A percentile compares a stretch with the other conserved stretches of the same genome.
Evolutionary conservation across 1,140 invertebrate species (phyloP).

Genomic region (Probaryconus sp.): DNA sequence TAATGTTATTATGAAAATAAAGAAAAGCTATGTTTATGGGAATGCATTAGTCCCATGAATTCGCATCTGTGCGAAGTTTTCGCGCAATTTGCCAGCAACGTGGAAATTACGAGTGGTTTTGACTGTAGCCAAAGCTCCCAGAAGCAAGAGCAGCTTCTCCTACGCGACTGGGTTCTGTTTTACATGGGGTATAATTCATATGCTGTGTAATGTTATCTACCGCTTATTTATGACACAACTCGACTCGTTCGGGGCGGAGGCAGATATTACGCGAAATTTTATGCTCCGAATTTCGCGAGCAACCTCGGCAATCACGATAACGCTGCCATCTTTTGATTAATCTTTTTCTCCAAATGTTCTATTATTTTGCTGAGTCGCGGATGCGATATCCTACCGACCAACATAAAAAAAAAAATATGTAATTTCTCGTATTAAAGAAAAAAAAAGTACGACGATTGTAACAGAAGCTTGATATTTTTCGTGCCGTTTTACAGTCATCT

Average conservation of each 20-base stretch:
- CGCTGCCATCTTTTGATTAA: conserved; percentile 50
- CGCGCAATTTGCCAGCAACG: conserved; percentile 56
- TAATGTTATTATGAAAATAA: too few relatives aligned
- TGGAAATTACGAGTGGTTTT: conserved; percentile 59
- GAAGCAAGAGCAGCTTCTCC: conserved; percentile 53
- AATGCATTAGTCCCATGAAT: conserved; percentile 43
- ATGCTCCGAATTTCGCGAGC: conserved; percentile 54
- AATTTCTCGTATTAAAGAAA: too few relatives aligned
- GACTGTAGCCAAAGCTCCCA: conserved; percentile 48
- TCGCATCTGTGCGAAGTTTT: conserved; percentile 54
- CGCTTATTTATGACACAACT: conserved; percentile 55
- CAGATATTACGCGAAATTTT: conserved; percentile 57
- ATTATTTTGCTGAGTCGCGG: conserved; percentile 34
- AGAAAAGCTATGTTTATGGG: too few relatives aligned
- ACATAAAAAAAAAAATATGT: conserved; percentile 1
- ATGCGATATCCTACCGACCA: background rate
- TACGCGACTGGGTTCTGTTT: conserved; percentile 37
- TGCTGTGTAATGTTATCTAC: conserved; percentile 60
- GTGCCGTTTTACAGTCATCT: too few relatives aligned
- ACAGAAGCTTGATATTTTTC: too few relatives aligned
- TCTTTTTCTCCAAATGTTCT: conserved; percentile 48
- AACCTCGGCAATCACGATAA: conserved; percentile 51
- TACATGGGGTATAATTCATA: conserved; percentile 57
- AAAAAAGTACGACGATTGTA: too few relatives aligned
- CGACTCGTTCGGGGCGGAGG: conserved; percentile 32